A percentile compares a stretch with the other conserved stretches of the same genome.
Evolutionary conservation across 2,113 vertebrate species (phyloP).

Genomic region (Gallinago undulata): DNA sequence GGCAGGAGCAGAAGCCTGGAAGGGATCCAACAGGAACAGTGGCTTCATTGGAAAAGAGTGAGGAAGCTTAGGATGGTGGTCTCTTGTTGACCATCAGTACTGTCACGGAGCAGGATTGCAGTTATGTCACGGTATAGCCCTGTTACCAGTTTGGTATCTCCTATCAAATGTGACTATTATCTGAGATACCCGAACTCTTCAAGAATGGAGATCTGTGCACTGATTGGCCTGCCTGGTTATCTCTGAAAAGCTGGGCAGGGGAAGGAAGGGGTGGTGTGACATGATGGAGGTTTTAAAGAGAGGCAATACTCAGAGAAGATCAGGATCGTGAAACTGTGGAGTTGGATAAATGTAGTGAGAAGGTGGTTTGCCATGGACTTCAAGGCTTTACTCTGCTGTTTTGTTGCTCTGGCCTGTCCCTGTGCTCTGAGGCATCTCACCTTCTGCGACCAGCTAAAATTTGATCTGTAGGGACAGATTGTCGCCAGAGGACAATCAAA

Average conservation of each 20-base stretch:
- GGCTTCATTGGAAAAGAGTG: neutral
- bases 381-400: neutral
- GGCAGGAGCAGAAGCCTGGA: neutral
- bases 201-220: neutral
- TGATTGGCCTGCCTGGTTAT: neutral
- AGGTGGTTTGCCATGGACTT: neutral
- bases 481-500: neutral
- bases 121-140: rapidly evolving
- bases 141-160: neutral
- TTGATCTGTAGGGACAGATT: neutral
- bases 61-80: neutral
- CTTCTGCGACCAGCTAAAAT: neutral
- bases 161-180: neutral
- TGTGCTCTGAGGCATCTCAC: neutral
- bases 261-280: neutral
- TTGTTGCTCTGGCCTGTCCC: neutral
- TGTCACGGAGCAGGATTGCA: neutral
- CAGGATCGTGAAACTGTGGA: neutral
- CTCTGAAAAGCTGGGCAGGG: neutral
- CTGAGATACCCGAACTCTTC: neutral
- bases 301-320: neutral
- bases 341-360: neutral
- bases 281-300: neutral
- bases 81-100: neutral
- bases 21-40: neutral